Evolutionary conservation across 2,113 vertebrate genomes (phyloP).

Genomic region (Dipodomys ordii): DNA sequence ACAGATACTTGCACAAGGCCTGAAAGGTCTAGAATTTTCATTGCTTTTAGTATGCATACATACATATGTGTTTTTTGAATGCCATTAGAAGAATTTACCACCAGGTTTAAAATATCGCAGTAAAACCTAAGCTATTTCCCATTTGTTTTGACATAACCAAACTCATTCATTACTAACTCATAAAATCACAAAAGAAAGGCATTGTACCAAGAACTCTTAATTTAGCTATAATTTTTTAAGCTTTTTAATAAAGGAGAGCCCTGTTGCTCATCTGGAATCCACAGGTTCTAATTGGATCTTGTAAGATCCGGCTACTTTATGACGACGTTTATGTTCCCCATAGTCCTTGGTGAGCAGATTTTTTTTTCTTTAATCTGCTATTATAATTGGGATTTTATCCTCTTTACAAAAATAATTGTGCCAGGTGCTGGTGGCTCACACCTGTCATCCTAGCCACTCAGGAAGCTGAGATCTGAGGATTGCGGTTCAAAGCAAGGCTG

Average conservation of each 20-base stretch:
- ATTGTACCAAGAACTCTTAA: conserved; percentile 35
- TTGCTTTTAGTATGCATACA: conserved; percentile 31
- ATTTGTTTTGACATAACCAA: conserved; percentile 63
- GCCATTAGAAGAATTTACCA: conserved; percentile 63
- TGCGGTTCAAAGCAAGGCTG: no score
- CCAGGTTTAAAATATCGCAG: conserved; percentile 61
- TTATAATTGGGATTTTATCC: not conserved
- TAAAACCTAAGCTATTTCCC: conserved; percentile 63
- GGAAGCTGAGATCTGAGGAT: no score
- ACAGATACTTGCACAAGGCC: not conserved
- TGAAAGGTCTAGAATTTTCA: conserved; percentile 51
- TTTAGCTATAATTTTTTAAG: conserved; percentile 55
- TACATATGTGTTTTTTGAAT: conserved; percentile 9
- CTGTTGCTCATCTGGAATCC: conserved; percentile 18
- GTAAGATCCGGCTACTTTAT: not conserved
- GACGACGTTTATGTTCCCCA: not conserved
- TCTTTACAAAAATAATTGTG: not conserved
- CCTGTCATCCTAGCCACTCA: no score
- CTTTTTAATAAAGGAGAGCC: conserved; percentile 59
- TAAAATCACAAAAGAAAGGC: conserved; percentile 67
- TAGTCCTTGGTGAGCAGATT: conserved; percentile 59
- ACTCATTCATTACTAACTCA: conserved; percentile 61
- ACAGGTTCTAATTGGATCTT: conserved; percentile 25
- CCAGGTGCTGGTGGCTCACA: no score
- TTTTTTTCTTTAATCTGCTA: not conserved